phyloP scores from a whole-genome alignment of 2,797 vertebrate genomes.

The Miichthys miiuy region DNA sequence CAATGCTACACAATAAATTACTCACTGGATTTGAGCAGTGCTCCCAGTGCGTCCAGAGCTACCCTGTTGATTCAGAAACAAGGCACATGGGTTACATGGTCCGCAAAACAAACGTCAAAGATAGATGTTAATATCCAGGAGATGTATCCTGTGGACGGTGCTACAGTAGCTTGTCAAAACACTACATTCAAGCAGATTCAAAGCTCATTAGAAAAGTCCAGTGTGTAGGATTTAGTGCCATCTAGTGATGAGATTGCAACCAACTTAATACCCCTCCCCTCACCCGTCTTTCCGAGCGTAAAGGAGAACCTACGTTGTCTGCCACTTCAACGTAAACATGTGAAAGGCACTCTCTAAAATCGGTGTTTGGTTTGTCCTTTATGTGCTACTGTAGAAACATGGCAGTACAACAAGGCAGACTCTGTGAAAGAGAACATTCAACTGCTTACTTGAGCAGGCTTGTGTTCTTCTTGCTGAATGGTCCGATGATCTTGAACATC shows the following conservation, averaged over 20 bases:
- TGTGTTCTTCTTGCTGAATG: constrained; percentile 96
- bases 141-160: neutral
- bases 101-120: constrained; percentile 19
- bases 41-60: constrained; percentile 95
- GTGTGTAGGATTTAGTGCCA: no score
- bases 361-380: no score
- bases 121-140: constrained; percentile 34
- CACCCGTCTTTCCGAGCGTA: no score
- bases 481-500: constrained; percentile 93
- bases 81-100: constrained; percentile 48
- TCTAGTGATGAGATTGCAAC: no score
- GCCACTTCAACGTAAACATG: no score
- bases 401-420: no score
- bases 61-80: constrained; percentile 90
- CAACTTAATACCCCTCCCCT: no score
- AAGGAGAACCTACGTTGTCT: no score
- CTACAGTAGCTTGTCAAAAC: constrained; percentile 22
- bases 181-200: constrained; percentile 10
- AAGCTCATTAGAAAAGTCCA: neutral
- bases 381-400: no score
- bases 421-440: no score
- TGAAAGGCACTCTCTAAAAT: no score
- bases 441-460: constrained; percentile 91
- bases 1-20: constrained; percentile 65
- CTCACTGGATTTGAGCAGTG: constrained; percentile 99